These are phyloP conservation scores for Hirtodrosophila histrioides DNA, from an alignment of 2,888 invertebrate genomes.

Conservation along the genomic window DNA sequence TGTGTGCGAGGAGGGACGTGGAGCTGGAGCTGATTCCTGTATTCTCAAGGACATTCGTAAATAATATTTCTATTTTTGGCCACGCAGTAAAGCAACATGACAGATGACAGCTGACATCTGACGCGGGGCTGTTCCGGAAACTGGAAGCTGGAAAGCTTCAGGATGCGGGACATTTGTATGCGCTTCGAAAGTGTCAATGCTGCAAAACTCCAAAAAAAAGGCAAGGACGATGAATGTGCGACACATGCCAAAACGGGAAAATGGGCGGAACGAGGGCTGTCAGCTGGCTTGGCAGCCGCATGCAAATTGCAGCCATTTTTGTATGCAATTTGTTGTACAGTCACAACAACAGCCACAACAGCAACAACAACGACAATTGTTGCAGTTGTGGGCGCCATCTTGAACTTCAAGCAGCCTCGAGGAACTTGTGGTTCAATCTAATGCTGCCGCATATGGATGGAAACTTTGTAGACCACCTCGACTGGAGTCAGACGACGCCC, in stretches of 20 bases:
- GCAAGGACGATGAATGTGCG: slow-evolving; percentile 57
- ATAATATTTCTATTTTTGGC: slow-evolving; percentile 33
- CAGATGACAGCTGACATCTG: slow-evolving; percentile 64
- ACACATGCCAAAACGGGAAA: slow-evolving; percentile 56
- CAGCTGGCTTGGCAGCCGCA: slow-evolving; percentile 44
- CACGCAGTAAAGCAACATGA: slow-evolving; percentile 29
- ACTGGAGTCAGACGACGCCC: slow-evolving; percentile 9
- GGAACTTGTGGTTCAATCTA: slow-evolving; percentile 14
- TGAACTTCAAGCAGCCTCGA: slow-evolving; percentile 24
- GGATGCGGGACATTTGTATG: slow-evolving; percentile 34
- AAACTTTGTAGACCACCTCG: slow-evolving; percentile 44
- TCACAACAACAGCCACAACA: slow-evolving; percentile 24
- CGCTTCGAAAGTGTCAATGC: slow-evolving; percentile 43
- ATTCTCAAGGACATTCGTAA: slow-evolving; percentile 44
- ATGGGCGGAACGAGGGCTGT: slow-evolving; percentile 32
- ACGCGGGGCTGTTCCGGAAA: slow-evolving; percentile 37
- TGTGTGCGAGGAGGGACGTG: background rate
- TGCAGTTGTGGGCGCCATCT: slow-evolving; percentile 38
- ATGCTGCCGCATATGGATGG: slow-evolving; percentile 10
- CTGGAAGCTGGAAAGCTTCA: slow-evolving; percentile 11
- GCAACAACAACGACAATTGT: slow-evolving; percentile 8
- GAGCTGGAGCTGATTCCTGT: background rate
- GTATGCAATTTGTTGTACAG: slow-evolving; percentile 67
- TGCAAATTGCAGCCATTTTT: slow-evolving; percentile 74
- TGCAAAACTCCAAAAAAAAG: slow-evolving; percentile 23